Percentiles rank a stretch among this genome's conserved stretches.
phyloP scores from a whole-genome alignment of 2,888 invertebrate genomes.

The Chirona hameri region DNA sequence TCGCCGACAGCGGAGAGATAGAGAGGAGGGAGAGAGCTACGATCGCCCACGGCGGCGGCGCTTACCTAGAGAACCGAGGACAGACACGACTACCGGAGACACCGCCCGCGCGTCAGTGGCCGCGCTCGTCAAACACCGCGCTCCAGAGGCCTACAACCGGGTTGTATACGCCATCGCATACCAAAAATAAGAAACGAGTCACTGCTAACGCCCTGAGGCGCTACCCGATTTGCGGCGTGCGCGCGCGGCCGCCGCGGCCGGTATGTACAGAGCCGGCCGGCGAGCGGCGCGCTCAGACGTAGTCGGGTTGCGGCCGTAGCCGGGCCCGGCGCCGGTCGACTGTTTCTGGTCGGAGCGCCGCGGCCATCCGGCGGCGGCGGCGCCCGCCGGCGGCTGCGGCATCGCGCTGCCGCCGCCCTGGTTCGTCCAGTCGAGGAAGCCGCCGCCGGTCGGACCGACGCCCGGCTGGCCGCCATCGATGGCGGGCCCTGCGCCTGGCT shows the following conservation, averaged over 20 bases:
- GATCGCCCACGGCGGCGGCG: neutral
- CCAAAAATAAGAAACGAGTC: neutral
- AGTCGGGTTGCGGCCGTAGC: constrained; percentile 27
- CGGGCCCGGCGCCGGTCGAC: no score
- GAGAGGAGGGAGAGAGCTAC: neutral
- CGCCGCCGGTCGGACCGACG: constrained; percentile 46
- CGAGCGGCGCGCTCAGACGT: neutral
- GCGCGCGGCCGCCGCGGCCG: no score
- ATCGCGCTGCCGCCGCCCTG: constrained; percentile 56
- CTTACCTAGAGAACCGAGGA: neutral
- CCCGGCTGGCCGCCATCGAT: constrained; percentile 47
- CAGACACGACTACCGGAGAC: neutral
- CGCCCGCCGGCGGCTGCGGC: neutral
- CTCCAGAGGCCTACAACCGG: neutral
- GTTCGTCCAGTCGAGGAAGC: constrained; percentile 69
- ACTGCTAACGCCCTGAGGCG: neutral
- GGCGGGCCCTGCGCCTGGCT: constrained; percentile 52
- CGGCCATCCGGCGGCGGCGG: constrained; percentile 22
- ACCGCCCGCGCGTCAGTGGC: neutral
- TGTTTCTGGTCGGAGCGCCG: constrained; percentile 4
- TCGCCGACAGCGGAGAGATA: neutral
- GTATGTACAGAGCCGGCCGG: neutral
- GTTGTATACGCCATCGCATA: neutral
- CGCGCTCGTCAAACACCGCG: neutral
- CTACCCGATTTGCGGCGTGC: neutral